Base-by-base conservation (phyloP, 2,888 invertebrate genomes). In the Apocheima hispidaria region DNA sequence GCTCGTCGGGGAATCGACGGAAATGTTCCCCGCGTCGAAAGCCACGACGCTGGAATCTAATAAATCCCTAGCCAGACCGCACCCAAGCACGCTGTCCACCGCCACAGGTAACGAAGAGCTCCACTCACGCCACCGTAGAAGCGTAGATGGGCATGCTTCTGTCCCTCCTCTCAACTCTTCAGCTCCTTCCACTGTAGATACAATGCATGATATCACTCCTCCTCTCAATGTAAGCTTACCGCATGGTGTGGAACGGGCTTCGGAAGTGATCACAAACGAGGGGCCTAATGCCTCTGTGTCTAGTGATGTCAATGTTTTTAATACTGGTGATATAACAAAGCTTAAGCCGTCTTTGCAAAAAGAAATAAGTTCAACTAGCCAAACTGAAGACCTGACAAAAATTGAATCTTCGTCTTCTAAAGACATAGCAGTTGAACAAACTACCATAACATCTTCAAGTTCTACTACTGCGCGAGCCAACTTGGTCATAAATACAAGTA, bases 1-100 rank as follows among this genome's bases (percentile, higher is more conserved):
- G 75, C 93, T 97, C 82, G 97, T 97, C 74, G 96, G 96, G 75
- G 97, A 96, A 84, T 96, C 95, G 78, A 91, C 95, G 66, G 96
- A 96, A 86, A 93, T 95, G 73, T 93, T 94, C 66, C 92, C 94
- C 69, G 94, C 96, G 62, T 94, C 96, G 60, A 96, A 96, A 89
- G 94, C 95, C 68, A 94, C 95, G 75, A 94, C 95, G 71, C 92
- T 95, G 69, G 95, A 95, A 79, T 88, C 95, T 93, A 96, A 96
- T 88, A 95, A 95, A 80, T 96, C 96, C 73, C 91, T 96, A 71
- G 93, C 95, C 74, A 94, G 94, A 83, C 94, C 94, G 71, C 94
- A 95, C 82, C 95, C 95, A 78, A 93, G 94, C 79, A 94, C 93
- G 74, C 86, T 92, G 61, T 87, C 93, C 48, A 79, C 93, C 68